Evolutionary conservation across 2,113 vertebrate species (phyloP).

Genomic region (Bostrychus sinensis): DNA sequence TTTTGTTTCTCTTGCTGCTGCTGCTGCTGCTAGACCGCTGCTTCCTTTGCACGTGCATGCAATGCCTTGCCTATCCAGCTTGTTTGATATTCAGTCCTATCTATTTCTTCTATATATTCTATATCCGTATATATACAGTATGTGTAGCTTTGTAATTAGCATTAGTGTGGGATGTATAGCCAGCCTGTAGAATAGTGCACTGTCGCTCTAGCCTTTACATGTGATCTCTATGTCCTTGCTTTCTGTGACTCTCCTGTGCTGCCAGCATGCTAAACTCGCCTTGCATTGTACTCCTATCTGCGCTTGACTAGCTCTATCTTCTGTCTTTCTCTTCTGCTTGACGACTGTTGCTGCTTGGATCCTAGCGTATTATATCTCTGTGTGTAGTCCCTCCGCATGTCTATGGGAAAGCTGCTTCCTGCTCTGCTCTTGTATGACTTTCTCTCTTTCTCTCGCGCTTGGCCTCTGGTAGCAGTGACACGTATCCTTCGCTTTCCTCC

Average conservation of each 20-base stretch:
- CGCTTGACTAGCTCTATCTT: slow-evolving; percentile 67
- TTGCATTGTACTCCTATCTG: slow-evolving; percentile 64
- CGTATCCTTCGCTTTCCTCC: slow-evolving; percentile 34
- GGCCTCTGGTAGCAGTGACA: slow-evolving; percentile 64
- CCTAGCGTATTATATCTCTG: slow-evolving; percentile 56
- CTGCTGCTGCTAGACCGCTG: slow-evolving; percentile 66
- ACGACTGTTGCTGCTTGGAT: slow-evolving; percentile 64
- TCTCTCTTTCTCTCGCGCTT: slow-evolving; percentile 73
- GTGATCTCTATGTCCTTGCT: slow-evolving; percentile 69
- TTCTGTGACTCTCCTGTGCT: slow-evolving; percentile 69
- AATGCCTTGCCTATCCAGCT: slow-evolving; percentile 72
- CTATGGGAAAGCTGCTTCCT: slow-evolving; percentile 65
- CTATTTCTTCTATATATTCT: slow-evolving; percentile 58
- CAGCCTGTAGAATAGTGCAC: slow-evolving; percentile 76
- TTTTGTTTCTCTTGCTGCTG: slow-evolving; percentile 43
- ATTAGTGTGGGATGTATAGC: slow-evolving; percentile 69
- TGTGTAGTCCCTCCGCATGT: slow-evolving; percentile 76
- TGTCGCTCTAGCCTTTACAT: slow-evolving; percentile 76
- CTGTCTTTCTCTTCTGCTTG: slow-evolving; percentile 69
- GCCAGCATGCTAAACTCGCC: slow-evolving; percentile 79
- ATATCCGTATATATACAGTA: slow-evolving; percentile 54
- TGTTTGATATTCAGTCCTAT: slow-evolving; percentile 70
- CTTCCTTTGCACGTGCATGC: slow-evolving; percentile 84
- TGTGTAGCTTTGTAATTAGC: slow-evolving; percentile 74
- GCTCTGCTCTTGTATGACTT: slow-evolving; percentile 60